phyloP scores from a whole-genome alignment of 1,140 invertebrate species.

The Gerris buenoi region DNA sequence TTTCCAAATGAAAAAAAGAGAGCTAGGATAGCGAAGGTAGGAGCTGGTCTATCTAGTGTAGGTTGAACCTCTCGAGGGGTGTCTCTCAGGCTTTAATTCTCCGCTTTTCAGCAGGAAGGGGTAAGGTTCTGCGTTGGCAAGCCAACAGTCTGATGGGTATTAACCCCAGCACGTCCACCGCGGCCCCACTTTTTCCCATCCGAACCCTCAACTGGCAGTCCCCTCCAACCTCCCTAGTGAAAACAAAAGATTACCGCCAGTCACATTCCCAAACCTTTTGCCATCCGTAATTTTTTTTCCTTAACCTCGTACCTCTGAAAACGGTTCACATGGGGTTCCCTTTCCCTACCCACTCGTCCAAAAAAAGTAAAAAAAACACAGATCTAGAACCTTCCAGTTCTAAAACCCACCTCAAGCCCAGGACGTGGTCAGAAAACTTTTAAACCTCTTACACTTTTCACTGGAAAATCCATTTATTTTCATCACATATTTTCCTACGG shows the following conservation, averaged over 20 bases:
- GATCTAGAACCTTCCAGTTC: too few species aligned
- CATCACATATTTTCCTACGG: background rate
- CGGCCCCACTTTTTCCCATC: too few species aligned
- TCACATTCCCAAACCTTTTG: background rate
- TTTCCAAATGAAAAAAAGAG: too few species aligned
- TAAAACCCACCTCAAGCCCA: background rate
- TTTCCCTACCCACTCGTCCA: background rate
- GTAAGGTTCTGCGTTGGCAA: too few species aligned
- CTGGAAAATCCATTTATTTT: background rate
- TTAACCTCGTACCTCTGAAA: too few species aligned
- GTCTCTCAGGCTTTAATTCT: too few species aligned
- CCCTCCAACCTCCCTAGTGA: background rate
- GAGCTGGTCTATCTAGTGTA: too few species aligned
- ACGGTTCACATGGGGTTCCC: background rate
- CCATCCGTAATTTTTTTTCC: too few species aligned
- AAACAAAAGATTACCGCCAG: background rate
- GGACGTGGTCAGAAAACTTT: background rate
- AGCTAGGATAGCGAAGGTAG: too few species aligned
- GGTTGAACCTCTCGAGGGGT: too few species aligned
- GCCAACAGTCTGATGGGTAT: background rate
- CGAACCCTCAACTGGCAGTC: too few species aligned
- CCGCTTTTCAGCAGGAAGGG: too few species aligned
- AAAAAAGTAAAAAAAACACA: background rate
- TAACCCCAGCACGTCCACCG: background rate
- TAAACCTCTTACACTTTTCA: background rate